Evolutionary conservation across 2,113 vertebrate species (phyloP).

Genomic region (Pollachius pollachius): DNA sequence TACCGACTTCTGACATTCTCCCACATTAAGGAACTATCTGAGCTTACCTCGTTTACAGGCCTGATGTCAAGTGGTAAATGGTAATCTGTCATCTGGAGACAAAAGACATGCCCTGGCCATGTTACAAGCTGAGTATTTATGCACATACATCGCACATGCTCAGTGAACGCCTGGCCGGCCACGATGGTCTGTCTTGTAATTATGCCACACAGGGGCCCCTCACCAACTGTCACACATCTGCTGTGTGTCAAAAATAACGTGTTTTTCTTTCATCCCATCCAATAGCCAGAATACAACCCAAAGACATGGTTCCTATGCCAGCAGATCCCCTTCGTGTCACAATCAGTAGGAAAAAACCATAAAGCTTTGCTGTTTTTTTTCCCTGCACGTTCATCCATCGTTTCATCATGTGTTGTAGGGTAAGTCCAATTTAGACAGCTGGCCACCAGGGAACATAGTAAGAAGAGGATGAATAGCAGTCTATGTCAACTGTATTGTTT

Average conservation of each 20-base stretch:
- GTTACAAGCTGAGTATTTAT: not conserved
- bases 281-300: not conserved
- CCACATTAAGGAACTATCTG: not conserved
- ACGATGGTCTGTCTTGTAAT: not conserved
- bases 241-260: not conserved
- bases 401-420: no score
- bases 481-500: no score
- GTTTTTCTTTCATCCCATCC: not conserved
- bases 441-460: no score
- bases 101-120: constrained; percentile 2
- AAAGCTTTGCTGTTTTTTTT: no score
- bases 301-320: not conserved
- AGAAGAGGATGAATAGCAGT: no score
- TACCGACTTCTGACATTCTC: constrained; percentile 3
- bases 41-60: constrained; percentile 16
- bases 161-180: not conserved
- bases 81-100: constrained; percentile 17
- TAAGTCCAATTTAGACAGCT: no score
- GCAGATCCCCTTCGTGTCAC: no score
- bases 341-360: not conserved
- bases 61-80: constrained; percentile 31
- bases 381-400: no score
- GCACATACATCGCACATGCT: not conserved
- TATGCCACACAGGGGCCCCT: not conserved
- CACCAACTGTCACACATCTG: not conserved